Base-by-base conservation (phyloP, 2,888 invertebrate species). In the Geophilus truncorum region DNA sequence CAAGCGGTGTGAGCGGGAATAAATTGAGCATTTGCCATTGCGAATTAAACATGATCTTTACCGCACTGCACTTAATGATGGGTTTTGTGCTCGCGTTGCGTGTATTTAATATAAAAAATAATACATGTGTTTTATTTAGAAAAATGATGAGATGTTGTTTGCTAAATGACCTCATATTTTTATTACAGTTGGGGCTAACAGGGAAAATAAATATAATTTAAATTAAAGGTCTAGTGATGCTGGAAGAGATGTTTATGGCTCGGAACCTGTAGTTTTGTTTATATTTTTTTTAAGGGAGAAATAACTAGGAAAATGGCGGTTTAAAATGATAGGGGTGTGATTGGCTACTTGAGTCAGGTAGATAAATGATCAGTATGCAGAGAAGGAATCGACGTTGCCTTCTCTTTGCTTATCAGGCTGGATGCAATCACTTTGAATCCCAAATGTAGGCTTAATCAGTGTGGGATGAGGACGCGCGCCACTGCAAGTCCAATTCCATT, bases 371-470 rank as follows among this genome's bases (percentile, higher is more conserved):
- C 80, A 75, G 80, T 80, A 80, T 80, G 70, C 80, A 75, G 21
- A 75, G 40, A 28, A 75, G 28, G 30, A 30, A 28, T 34, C 30
- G 36, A 30, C 75, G 18, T 32, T 36, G 21, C 80, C 34, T 51
- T 30, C 40, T 21, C 30, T 40, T n/a, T 34, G 80, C 80, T 80
- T 80, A 80, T 80, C 80, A 75, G 80, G 36, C 75, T 80, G 70
- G 80, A 80, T 80, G 80, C 80, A 80, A 80, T 80, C 80, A 75
- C 51, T 75, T 75, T 80, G 80, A 51, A 80, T 70, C 80, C 75
- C 34, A 75, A 80, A 80, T 45, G 78, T 80, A 80, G 80, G 80
- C 80, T 75, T 80, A 80, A 80, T 80, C 80, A 80, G 80, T 70
- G 70, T 75, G 25, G 62, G 62, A 62, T 25, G 62, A 62, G 62